phyloP scores from a whole-genome alignment of 2,797 vertebrate genomes.

The Sebastes trivittatus region DNA sequence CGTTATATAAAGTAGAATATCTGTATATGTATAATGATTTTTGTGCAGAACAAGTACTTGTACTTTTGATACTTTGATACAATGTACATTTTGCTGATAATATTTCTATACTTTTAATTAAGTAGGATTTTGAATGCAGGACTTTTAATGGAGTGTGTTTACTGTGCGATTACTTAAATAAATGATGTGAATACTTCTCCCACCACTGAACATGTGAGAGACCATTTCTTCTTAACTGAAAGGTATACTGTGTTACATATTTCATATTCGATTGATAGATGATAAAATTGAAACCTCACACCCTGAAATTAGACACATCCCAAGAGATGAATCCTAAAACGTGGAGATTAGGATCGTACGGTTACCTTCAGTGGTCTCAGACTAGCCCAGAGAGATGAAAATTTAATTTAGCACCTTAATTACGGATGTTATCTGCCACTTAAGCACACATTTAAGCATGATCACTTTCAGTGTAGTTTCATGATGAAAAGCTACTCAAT shows the following conservation, averaged over 20 bases:
- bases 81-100: background rate
- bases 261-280: constrained; percentile 63
- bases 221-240: constrained; percentile 43
- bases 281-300: constrained; percentile 79
- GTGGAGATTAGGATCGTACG: constrained; percentile 74
- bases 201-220: constrained; percentile 14
- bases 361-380: constrained; percentile 80
- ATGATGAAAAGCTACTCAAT: constrained; percentile 82
- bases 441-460: constrained; percentile 81
- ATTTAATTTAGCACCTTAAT: constrained; percentile 85
- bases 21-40: background rate
- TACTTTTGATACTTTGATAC: background rate
- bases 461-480: constrained; percentile 80
- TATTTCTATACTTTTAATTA: background rate
- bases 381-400: constrained; percentile 79
- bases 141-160: constrained; percentile 1
- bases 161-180: background rate
- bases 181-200: constrained; percentile 7
- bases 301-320: constrained; percentile 82
- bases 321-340: constrained; percentile 66
- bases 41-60: background rate
- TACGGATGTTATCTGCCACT: constrained; percentile 83
- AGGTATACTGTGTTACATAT: constrained; percentile 52
- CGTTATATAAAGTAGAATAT: background rate
- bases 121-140: background rate